These are phyloP conservation scores for Mesocricetus auratus DNA, from an alignment of 2,113 vertebrate species.

Conservation along the genomic window DNA sequence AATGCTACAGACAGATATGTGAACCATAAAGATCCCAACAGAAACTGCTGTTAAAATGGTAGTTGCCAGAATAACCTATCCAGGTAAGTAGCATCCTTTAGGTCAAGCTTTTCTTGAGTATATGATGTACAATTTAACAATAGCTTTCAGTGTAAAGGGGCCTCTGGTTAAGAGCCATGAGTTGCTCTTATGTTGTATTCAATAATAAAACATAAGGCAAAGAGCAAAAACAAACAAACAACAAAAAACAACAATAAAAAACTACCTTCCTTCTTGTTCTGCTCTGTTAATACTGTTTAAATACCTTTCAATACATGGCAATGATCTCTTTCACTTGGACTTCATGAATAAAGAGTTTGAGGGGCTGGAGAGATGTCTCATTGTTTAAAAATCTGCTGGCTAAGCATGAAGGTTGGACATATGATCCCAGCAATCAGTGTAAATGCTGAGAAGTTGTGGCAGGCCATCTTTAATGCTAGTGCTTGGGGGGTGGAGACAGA, in stretches of 20 bases:
- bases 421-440: background rate
- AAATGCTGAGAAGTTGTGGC: background rate
- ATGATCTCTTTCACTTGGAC: background rate
- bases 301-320: background rate
- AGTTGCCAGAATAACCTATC: background rate
- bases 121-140: background rate
- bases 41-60: slow-evolving; percentile 11
- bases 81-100: background rate
- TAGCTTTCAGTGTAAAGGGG: background rate
- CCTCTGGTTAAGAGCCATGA: background rate
- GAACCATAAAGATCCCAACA: background rate
- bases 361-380: background rate
- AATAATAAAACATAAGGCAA: background rate
- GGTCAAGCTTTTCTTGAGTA: background rate
- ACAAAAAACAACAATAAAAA: too few species aligned
- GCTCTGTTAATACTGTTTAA: background rate
- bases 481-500: background rate
- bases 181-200: background rate
- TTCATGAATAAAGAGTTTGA: slow-evolving; percentile 38
- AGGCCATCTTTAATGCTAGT: background rate
- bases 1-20: background rate
- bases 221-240: too few species aligned
- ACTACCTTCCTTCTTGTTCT: background rate
- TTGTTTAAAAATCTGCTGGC: background rate
- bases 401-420: too few species aligned